These are phyloP conservation scores for Diabrotica undecimpunctata DNA, from an alignment of 1,140 invertebrate species.

Conservation along the genomic window DNA sequence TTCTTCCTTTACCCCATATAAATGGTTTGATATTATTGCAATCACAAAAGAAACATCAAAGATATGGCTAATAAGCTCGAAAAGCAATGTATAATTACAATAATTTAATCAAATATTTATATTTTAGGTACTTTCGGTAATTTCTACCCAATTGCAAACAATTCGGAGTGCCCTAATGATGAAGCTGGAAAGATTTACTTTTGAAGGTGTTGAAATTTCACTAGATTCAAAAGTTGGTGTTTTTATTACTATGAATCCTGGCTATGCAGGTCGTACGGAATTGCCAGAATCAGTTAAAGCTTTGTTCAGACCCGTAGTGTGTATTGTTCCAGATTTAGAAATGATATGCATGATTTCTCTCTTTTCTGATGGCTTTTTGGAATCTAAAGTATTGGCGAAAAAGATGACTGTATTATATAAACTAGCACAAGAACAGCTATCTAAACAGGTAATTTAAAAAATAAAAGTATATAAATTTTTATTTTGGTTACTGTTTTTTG, in stretches of 20 bases:
- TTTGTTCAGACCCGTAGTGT: conserved; percentile 84
- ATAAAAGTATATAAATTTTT: too few species aligned
- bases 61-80: too few species aligned
- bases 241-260: conserved; percentile 93
- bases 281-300: conserved; percentile 88
- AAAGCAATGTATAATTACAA: too few species aligned
- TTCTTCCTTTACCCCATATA: too few species aligned
- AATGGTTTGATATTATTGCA: too few species aligned
- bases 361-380: conserved; percentile 85
- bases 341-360: conserved; percentile 88
- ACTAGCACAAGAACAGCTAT: conserved; percentile 78
- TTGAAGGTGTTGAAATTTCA: conserved; percentile 78
- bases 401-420: conserved; percentile 91
- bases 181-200: conserved; percentile 72
- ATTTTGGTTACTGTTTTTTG: too few species aligned
- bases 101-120: too few species aligned
- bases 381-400: conserved; percentile 82
- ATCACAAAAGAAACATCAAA: too few species aligned
- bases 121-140: conserved; percentile 72
- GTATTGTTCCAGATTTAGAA: conserved; percentile 83
- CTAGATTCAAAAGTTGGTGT: conserved; percentile 83
- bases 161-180: conserved; percentile 78
- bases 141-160: conserved; percentile 85
- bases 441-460: conserved; percentile 61
- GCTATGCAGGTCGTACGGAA: conserved; percentile 84